phyloP scores from a whole-genome alignment of 2,888 invertebrate genomes.

The Agrilus cyanescens region DNA sequence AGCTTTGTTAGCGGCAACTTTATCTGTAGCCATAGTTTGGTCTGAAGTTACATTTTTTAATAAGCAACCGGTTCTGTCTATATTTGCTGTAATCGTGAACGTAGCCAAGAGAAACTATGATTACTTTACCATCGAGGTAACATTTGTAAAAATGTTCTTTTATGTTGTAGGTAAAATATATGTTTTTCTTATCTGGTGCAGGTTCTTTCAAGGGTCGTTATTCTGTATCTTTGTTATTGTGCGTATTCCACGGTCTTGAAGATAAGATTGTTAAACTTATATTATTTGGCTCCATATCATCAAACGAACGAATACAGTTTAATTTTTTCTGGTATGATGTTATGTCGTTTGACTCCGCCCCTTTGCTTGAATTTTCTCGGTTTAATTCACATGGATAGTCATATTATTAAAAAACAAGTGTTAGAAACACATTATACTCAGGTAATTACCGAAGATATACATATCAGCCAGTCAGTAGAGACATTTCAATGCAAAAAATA shows the following conservation, averaged over 20 bases:
- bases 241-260: conserved; percentile 97
- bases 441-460: conserved; percentile 42
- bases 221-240: conserved; percentile 93
- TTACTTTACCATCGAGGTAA: conserved; percentile 89
- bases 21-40: conserved; percentile 94
- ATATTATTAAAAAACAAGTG: conserved; percentile 67
- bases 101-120: conserved; percentile 71
- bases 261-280: conserved; percentile 89
- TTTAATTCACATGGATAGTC: conserved; percentile 95
- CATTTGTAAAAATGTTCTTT: conserved; percentile 8
- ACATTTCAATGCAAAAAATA: no score
- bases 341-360: conserved; percentile 93
- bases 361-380: conserved; percentile 97
- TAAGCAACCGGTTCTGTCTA: conserved; percentile 79
- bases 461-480: no score
- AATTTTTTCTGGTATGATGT: conserved; percentile 97
- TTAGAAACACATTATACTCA: conserved; percentile 92
- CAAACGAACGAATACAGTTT: conserved; percentile 98
- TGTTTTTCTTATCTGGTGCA: conserved; percentile 36
- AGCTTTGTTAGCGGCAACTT: conserved; percentile 58
- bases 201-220: conserved; percentile 80
- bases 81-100: conserved; percentile 90
- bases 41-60: conserved; percentile 98
- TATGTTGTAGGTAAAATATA: background rate
- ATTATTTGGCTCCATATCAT: conserved; percentile 94